Conservation (phyloP, 2,797 vertebrate species). For the Chromis chromis region DNA sequence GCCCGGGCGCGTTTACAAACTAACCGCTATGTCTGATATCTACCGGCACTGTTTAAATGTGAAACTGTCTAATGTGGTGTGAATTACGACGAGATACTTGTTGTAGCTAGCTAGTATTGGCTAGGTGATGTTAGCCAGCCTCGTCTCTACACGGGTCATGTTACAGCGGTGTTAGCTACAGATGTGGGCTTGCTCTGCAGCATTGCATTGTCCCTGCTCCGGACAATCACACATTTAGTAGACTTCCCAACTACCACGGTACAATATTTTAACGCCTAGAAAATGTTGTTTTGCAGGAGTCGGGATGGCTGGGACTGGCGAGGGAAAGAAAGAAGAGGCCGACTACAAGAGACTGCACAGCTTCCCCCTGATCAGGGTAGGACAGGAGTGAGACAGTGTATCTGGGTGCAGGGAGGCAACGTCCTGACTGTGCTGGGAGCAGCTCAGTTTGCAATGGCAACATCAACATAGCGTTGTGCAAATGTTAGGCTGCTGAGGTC, state of each 20-base stretch:
- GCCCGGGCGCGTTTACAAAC: neutral
- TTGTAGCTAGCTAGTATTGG: constrained; percentile 17
- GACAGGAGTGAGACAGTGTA: constrained; percentile 6
- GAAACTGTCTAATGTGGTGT: fast-evolving
- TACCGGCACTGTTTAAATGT: fast-evolving
- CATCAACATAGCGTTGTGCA: too few species aligned
- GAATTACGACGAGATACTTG: neutral
- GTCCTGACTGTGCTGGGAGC: neutral
- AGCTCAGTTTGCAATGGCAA: too few species aligned
- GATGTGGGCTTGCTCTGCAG: neutral
- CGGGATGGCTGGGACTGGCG: constrained; percentile 88
- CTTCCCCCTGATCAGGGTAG: constrained; percentile 96
- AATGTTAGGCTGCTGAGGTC: too few species aligned
- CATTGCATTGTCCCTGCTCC: too few species aligned
- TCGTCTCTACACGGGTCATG: constrained; percentile 16
- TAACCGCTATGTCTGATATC: fast-evolving
- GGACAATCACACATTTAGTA: too few species aligned
- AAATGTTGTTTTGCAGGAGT: constrained; percentile 51
- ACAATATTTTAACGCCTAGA: neutral
- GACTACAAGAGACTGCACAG: constrained; percentile 97
- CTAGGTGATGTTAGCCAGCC: constrained; percentile 37
- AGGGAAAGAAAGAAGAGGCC: constrained; percentile 95
- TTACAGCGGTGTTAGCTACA: constrained; percentile 28
- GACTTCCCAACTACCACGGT: too few species aligned
- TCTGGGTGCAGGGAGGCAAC: neutral